Conservation (phyloP, 2,888 invertebrate species). For the Kuschelorhynchus macadamiae region DNA sequence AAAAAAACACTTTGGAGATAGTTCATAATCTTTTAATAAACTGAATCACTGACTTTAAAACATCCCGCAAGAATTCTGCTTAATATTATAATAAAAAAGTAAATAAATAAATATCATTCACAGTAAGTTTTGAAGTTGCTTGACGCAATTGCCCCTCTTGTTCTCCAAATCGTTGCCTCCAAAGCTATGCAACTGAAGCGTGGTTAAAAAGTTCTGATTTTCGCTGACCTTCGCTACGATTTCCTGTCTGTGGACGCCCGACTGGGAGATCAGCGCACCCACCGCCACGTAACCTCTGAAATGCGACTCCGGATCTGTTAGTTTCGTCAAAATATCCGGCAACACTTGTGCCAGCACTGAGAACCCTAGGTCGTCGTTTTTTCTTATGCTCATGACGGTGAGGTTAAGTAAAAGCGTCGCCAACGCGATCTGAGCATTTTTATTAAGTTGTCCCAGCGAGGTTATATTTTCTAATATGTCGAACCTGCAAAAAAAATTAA, state of each 20-base stretch:
- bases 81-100: slow-evolving; percentile 4
- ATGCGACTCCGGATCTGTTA: slow-evolving; percentile 81
- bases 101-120: slow-evolving; percentile 34
- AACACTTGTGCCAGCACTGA: slow-evolving; percentile 72
- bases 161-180: slow-evolving; percentile 69
- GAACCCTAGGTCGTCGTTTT: slow-evolving; percentile 69
- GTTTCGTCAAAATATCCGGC: slow-evolving; percentile 71
- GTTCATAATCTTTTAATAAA: too few species aligned
- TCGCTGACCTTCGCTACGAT: slow-evolving; percentile 67
- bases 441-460: slow-evolving; percentile 72
- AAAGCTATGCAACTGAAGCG: slow-evolving; percentile 65
- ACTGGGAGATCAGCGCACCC: slow-evolving; percentile 66
- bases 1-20: too few species aligned
- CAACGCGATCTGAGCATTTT: slow-evolving; percentile 81
- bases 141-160: slow-evolving; percentile 67
- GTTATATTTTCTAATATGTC: slow-evolving; percentile 72
- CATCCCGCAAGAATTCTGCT: slow-evolving; percentile 14
- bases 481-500: slow-evolving; percentile 64
- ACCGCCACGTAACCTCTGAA: slow-evolving; percentile 83
- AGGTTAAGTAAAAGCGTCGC: slow-evolving; percentile 82
- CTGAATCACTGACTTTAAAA: too few species aligned
- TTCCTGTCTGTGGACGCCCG: slow-evolving; percentile 59
- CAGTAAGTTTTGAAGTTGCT: slow-evolving; percentile 59
- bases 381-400: slow-evolving; percentile 73
- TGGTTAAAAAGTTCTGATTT: slow-evolving; percentile 59